These are phyloP conservation scores for Drosophila sp. DNA, from an alignment of 1,140 invertebrate species.

Conservation along the genomic window DNA sequence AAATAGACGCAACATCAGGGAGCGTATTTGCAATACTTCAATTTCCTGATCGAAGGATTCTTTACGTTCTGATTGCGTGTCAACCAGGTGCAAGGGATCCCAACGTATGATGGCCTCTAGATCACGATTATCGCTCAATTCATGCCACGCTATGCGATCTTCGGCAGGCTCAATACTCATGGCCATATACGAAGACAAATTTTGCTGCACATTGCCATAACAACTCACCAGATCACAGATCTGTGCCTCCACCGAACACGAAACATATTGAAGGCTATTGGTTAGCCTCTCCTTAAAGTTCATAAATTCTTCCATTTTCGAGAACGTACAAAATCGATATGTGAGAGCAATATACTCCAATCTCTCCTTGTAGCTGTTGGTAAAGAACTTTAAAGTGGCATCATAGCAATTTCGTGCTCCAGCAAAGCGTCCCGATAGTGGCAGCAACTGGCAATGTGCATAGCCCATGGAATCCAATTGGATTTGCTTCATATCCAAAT, in stretches of 20 bases:
- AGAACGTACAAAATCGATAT: constrained; percentile 97
- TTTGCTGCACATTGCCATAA: constrained; percentile 73
- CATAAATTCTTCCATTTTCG: constrained; percentile 95
- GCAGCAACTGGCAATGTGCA: constrained; percentile 89
- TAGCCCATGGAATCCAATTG: constrained; percentile 96
- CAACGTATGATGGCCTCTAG: constrained; percentile 85
- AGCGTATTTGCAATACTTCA: constrained; percentile 74
- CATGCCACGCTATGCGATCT: constrained; percentile 83
- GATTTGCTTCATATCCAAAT: constrained; percentile 96
- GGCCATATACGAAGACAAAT: constrained; percentile 68
- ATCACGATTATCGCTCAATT: constrained; percentile 86
- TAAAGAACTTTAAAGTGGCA: constrained; percentile 92
- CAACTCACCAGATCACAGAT: constrained; percentile 88
- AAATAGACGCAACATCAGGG: constrained; percentile 66
- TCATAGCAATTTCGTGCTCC: constrained; percentile 87
- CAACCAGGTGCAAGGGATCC: constrained; percentile 84
- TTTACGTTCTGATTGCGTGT: constrained; percentile 58
- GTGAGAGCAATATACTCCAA: constrained; percentile 95
- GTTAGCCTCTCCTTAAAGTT: constrained; percentile 92
- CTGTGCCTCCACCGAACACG: constrained; percentile 90
- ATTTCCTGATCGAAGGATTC: constrained; percentile 80
- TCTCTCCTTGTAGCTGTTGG: constrained; percentile 93
- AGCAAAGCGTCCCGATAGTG: constrained; percentile 87
- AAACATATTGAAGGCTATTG: constrained; percentile 92
- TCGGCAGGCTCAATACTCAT: constrained; percentile 84